Evolutionary conservation across 1,140 invertebrate genomes (phyloP), one percentile per base, ranked within the genome.

Genomic region (Micrasema minimum): DNA sequence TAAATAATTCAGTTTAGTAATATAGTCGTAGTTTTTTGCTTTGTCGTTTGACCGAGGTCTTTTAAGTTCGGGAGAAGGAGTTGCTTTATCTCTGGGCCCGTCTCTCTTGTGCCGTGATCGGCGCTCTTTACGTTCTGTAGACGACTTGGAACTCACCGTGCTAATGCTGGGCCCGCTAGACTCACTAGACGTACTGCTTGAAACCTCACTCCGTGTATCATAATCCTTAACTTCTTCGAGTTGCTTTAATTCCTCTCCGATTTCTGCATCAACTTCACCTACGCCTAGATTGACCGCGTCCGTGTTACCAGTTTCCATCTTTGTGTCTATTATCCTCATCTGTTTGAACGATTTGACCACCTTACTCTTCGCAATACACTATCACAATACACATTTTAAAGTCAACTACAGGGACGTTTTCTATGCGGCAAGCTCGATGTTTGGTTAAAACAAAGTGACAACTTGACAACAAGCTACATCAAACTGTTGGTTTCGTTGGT

Each of bases 1-100:
- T 57, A 99, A 87, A 81, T 98, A 98, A 85, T 96, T 97, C 55
- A 99, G 83, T 83, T 96, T 93, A 9, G 93, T 94, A 78, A 90
- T 86, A 79, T 95, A 96, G 83, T 96, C 93, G 78, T 93, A 92
- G 22, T 88, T 91, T 79, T 92, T 92, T 7, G 86, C 82, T 75
- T 83, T 82, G 38, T 78, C 78, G 14, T 71, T 81, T 16, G 77
- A 74, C 14, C 76, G 1, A 81, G 82, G 73, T 80, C 82, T 20
- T 80, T 81, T 6, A 81, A 83, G 26, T 83, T 83, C 18, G 82
- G 79, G 0, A 81, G 83, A 16, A 79, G 76, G 6, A 78, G 78
- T 7, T 82, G 83, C 5, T 76, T 78, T 35, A 72, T 80, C 37
- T 80, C 80, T 26, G 67, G 77, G 77, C 75, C 81, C 78, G 78